These are phyloP conservation scores for Bombycilla garrulus DNA, from an alignment of 2,113 vertebrate species.

Conservation along the genomic window DNA sequence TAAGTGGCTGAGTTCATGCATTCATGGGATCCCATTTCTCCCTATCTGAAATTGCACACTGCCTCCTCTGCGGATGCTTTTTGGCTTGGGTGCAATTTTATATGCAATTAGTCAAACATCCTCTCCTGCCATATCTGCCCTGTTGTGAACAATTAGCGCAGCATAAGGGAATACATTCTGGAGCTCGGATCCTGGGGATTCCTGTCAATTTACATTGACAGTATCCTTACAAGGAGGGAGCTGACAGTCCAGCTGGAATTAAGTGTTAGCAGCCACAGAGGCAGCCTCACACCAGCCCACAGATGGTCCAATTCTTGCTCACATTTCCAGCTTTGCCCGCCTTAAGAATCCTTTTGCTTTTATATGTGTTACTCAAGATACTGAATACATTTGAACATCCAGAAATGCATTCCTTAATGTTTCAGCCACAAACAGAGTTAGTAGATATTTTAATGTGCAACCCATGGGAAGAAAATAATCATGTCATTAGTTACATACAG, in stretches of 20 bases:
- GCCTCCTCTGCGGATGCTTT: background rate
- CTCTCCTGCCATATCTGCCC: background rate
- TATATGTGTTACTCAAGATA: background rate
- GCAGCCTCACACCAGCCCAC: background rate
- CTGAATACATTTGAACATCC: background rate
- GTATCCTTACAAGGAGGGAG: background rate
- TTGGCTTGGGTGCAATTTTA: constrained; percentile 8
- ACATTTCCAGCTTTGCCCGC: background rate
- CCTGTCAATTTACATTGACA: constrained; percentile 22
- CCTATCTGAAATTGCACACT: background rate
- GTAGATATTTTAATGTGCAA: background rate
- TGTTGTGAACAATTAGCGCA: constrained; percentile 2
- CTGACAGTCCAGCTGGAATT: background rate
- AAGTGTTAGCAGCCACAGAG: background rate
- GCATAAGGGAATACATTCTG: background rate
- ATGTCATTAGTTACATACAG: background rate
- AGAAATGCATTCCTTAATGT: background rate
- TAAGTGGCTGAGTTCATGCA: background rate
- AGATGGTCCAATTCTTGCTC: background rate
- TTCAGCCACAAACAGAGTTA: background rate
- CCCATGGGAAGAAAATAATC: background rate
- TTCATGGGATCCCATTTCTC: background rate
- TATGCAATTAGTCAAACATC: constrained; percentile 45
- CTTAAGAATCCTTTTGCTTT: background rate
- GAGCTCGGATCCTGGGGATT: background rate